Evolutionary conservation across 2,888 invertebrate genomes (phyloP), one percentile per base, ranked within the genome.

Genomic region (Ecdyonurus torrentis): DNA sequence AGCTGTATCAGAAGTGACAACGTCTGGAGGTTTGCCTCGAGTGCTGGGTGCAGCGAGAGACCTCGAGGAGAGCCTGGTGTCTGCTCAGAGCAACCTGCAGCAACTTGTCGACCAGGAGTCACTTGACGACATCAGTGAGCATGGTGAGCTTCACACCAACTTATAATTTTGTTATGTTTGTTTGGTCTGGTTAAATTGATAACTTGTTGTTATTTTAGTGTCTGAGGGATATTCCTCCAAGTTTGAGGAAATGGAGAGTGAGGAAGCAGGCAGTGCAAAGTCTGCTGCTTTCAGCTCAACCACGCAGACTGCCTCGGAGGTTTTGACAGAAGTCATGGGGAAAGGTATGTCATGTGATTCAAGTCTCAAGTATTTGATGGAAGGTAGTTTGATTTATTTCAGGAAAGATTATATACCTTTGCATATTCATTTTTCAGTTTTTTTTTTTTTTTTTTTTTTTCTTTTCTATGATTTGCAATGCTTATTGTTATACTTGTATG

Each of bases 221-320:
- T 2, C 15, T 20, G 18, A 2, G 59, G 63, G 59, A 15, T 63
- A 63, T n/a, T 63, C 63, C 1, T 63, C 63, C 3, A 63, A 63
- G 53, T 63, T 63, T 63, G 63, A 63, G 22, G 63, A 63, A 7
- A 62, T 58, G 23, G 63, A 50, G 24, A 59, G 59, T 50, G 63
- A 59, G n/a, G 22, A 25, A 24, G 63, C 50, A 15, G 19, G 50
- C 2, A 37, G 37, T 18, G 25, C 50, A 10, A 25, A 22, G 22
- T 23, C 59, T 59, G 50, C 50, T 18, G 37, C 5, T 15, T 37
- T 37, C 15, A 55, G 55, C n/a, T n/a, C n/a, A n/a, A 55, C 20
- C 37, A 37, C 37, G 5, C 15, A 5, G 7, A 55, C 55, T 55
- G 55, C 22, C 19, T 55, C 55, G n/a, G 55, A 55, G 5, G 55